Evolutionary conservation across 2,888 invertebrate species (phyloP).

Genomic region (Prosopocoilus inquinatus): DNA sequence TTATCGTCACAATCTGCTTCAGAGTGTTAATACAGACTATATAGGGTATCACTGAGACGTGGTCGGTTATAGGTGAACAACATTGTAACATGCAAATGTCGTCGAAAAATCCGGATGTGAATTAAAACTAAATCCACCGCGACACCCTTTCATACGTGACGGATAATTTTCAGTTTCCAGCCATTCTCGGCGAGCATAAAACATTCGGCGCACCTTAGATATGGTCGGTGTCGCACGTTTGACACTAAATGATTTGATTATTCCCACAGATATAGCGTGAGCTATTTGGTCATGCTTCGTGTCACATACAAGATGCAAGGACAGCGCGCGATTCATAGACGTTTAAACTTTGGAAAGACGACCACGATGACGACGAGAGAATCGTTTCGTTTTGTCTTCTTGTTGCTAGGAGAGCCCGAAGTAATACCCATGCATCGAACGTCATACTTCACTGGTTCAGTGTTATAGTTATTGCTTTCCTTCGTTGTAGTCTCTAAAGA

Average conservation of each 20-base stretch:
- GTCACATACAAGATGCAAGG: conserved; percentile 33
- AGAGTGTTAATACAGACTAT: too few species aligned
- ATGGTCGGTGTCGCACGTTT: conserved; percentile 36
- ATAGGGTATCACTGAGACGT: too few species aligned
- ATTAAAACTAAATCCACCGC: background rate
- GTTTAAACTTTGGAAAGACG: conserved; percentile 3
- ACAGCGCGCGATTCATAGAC: conserved; percentile 8
- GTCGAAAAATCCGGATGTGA: background rate
- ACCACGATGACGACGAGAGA: too few species aligned
- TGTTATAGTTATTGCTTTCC: too few species aligned
- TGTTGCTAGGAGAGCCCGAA: too few species aligned
- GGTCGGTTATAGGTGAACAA: too few species aligned
- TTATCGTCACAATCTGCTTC: too few species aligned
- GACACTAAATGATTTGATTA: conserved; percentile 41
- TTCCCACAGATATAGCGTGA: conserved; percentile 39
- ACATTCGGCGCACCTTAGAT: conserved; percentile 20
- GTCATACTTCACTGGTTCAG: too few species aligned
- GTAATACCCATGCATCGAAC: too few species aligned
- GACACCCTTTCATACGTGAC: background rate
- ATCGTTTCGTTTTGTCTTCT: too few species aligned
- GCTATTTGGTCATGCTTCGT: conserved; percentile 39
- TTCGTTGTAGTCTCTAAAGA: too few species aligned
- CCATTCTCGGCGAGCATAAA: background rate
- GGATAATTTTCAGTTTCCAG: background rate
- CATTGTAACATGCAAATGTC: background rate